phyloP scores from a whole-genome alignment of 2,113 vertebrate genomes.

The Falco punctatus region DNA sequence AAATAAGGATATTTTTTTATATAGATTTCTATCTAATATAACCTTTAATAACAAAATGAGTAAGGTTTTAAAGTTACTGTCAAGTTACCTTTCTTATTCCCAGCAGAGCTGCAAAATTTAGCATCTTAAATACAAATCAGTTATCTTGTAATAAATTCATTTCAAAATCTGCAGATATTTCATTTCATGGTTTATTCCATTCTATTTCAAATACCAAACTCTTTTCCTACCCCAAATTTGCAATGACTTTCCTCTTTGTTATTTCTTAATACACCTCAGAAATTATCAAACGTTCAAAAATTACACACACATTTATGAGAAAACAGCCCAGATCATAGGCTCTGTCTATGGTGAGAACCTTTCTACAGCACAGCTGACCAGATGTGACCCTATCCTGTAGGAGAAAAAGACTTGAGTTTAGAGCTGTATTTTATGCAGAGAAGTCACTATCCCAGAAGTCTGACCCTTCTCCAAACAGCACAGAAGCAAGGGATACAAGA shows the following conservation, averaged over 20 bases:
- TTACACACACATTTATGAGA: background rate
- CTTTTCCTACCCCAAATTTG: background rate
- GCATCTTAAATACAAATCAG: background rate
- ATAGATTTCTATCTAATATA: background rate
- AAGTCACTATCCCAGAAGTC: background rate
- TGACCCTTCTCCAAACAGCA: background rate
- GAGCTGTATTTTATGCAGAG: background rate
- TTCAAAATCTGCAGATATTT: background rate
- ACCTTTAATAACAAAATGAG: too few species aligned
- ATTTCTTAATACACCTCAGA: background rate
- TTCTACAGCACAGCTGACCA: background rate
- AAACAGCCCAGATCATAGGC: background rate
- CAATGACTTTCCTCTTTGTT: background rate
- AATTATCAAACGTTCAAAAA: background rate
- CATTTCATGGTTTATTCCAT: background rate
- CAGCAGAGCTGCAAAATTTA: background rate
- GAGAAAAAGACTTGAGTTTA: background rate
- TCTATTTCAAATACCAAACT: background rate
- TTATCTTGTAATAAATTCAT: background rate
- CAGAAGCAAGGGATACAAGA: background rate
- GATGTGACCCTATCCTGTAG: too few species aligned
- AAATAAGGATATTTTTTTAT: background rate
- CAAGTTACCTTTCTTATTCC: background rate
- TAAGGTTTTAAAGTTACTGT: background rate
- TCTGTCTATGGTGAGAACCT: background rate